Base-by-base conservation (phyloP, 2,888 invertebrate genomes). In the Xestia c-nigrum region DNA sequence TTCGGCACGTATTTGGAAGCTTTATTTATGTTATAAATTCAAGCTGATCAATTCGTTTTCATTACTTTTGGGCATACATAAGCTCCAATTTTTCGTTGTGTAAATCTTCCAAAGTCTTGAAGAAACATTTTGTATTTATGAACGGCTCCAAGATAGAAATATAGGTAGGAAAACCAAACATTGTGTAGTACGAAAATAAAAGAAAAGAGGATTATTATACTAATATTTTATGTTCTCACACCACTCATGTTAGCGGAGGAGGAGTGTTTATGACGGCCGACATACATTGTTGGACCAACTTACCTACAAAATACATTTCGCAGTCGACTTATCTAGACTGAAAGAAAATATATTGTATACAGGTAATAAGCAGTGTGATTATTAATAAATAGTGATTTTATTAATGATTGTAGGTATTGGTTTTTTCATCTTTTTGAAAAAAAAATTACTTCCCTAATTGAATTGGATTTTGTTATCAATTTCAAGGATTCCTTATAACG, bases 201-300 rank as follows among this genome's bases (percentile, higher is more conserved):
- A 57, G 47, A 67, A 78, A 83, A 38, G 38, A 46, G 50, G 61
- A 66, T 57, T 70, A 67, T 57, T 66, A 31, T 70, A 69, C 73
- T 70, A 84, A 84, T 79, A 81, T 70, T 70, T 84, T 73, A 84
- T 81, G 73, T 70, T 61, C 74, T 70, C 38, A 59, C 84, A 59
- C 65, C 24, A 55, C 52, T 78, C 55, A 38, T 67, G 69, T 47
- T 38, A 19, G 50, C 52, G 12, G 64, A 63, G 47, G 46, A 69
- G 55, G 79, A 55, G 69, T 84, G 80, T 69, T 81, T 57, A 61
- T 84, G 81, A 84, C 80, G 66, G 66, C 69, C n/a, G 43, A 70
- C 40, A 52, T 55, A 66, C 69, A 38, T 31, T 67, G 50, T 61
- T 67, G 24, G 5, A 38, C 55, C 38, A 66, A 72, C 50, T 52